phyloP scores from a whole-genome alignment of 2,797 vertebrate species.

The Notamacropus eugenii region DNA sequence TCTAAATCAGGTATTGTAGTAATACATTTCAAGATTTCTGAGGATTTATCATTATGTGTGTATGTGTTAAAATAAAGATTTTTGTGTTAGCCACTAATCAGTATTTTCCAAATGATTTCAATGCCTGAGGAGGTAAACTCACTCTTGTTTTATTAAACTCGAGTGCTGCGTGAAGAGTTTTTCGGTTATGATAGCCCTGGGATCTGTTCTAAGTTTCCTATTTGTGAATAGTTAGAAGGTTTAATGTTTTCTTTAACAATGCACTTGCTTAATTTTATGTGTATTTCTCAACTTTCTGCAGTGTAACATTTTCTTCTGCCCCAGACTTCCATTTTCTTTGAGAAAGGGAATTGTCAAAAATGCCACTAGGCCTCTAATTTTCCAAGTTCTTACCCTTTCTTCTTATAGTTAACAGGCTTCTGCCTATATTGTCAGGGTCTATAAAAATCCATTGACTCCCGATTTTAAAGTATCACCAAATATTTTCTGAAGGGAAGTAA shows the following conservation, averaged over 20 bases:
- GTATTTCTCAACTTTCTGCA: background rate
- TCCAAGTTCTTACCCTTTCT: constrained; percentile 26
- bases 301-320: constrained; percentile 7
- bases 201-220: constrained; percentile 30
- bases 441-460: constrained; percentile 31
- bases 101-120: constrained; percentile 37
- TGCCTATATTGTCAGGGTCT: background rate
- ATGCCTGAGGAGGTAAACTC: background rate
- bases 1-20: constrained; percentile 28
- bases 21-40: background rate
- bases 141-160: constrained; percentile 12
- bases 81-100: constrained; percentile 44
- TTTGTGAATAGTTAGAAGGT: constrained; percentile 15
- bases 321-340: constrained; percentile 39
- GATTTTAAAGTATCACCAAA: background rate
- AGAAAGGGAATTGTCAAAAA: constrained; percentile 34
- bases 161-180: constrained; percentile 24
- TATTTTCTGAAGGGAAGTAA: constrained; percentile 12
- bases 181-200: background rate
- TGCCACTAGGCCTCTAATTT: background rate
- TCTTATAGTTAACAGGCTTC: background rate
- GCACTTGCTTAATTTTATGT: constrained; percentile 40
- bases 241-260: constrained; percentile 41
- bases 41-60: constrained; percentile 1
- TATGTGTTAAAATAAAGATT: constrained; percentile 40